Conservation (phyloP, 2,797 vertebrate genomes). For the Trematomus bernacchii region DNA sequence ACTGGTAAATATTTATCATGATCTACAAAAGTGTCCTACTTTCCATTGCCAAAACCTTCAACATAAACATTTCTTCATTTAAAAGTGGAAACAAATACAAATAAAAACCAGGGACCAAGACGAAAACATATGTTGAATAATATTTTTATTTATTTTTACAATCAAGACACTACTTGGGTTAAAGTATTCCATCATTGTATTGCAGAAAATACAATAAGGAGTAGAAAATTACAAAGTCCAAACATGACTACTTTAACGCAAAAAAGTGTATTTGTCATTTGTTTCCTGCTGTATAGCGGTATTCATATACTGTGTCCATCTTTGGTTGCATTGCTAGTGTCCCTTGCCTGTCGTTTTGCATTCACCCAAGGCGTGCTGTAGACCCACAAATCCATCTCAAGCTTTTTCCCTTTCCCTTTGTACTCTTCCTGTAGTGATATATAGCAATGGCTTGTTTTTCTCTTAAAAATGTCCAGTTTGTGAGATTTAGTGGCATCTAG, state of each 20-base stretch:
- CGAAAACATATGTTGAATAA: slow-evolving; percentile 48
- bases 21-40: not conserved
- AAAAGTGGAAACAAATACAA: not conserved
- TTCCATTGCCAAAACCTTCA: not conserved
- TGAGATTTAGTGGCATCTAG: too few relatives aligned
- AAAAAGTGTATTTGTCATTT: slow-evolving; percentile 41
- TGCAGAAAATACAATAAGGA: slow-evolving; percentile 50
- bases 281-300: slow-evolving; percentile 39
- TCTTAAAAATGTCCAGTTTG: too few relatives aligned
- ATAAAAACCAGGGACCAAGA: slow-evolving; percentile 4
- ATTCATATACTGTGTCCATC: slow-evolving; percentile 41
- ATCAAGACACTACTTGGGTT: slow-evolving; percentile 62
- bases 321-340: slow-evolving; percentile 54
- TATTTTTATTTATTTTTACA: slow-evolving; percentile 82
- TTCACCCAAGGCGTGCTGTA: slow-evolving; percentile 12
- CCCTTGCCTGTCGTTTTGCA: slow-evolving; percentile 50
- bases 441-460: slow-evolving; percentile 22
- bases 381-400: slow-evolving; percentile 26
- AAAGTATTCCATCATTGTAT: slow-evolving; percentile 49
- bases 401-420: slow-evolving; percentile 31
- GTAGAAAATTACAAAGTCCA: slow-evolving; percentile 53
- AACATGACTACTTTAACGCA: slow-evolving; percentile 58
- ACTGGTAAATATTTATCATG: not conserved
- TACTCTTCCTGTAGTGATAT: slow-evolving; percentile 14
- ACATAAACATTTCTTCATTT: not conserved